A percentile compares a stretch with the other conserved stretches of the same genome.
phyloP scores from a whole-genome alignment of 2,113 vertebrate genomes.

The Sigmodon hispidus region DNA sequence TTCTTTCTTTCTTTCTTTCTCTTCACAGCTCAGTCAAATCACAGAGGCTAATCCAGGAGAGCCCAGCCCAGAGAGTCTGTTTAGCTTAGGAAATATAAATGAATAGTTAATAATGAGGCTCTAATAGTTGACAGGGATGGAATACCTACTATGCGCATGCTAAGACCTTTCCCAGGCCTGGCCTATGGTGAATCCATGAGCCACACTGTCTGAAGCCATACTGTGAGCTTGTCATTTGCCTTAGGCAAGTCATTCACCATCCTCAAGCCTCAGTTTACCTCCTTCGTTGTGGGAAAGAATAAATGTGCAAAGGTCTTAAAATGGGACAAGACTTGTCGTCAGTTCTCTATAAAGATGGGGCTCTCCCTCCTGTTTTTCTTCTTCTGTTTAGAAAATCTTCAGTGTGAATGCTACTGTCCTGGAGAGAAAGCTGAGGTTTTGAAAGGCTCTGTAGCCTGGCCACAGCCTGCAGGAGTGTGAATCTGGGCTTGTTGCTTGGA shows the following conservation, averaged over 20 bases:
- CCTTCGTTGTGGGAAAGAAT: not conserved
- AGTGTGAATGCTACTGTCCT: not conserved
- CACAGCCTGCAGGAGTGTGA: not conserved
- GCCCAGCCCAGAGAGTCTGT: not conserved
- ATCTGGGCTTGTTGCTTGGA: not conserved
- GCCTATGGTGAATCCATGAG: accelerated
- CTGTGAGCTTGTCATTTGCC: not conserved
- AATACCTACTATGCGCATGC: too few relatives aligned
- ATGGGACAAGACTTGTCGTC: not conserved
- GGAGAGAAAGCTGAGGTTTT: not conserved
- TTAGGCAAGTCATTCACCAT: not conserved
- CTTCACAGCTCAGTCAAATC: not conserved
- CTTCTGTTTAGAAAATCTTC: not conserved
- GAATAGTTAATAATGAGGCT: accelerated
- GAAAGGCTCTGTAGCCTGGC: not conserved
- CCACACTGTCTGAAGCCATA: not conserved
- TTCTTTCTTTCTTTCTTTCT: not conserved
- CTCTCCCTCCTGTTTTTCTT: not conserved
- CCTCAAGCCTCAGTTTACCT: not conserved
- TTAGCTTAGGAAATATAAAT: not conserved
- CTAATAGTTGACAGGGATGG: accelerated
- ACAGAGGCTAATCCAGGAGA: not conserved
- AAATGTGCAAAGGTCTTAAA: not conserved
- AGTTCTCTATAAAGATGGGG: not conserved
- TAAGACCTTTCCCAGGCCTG: accelerated